Evolutionary conservation across 2,888 invertebrate genomes (phyloP).

Genomic region (Margaritifera margaritifera): DNA sequence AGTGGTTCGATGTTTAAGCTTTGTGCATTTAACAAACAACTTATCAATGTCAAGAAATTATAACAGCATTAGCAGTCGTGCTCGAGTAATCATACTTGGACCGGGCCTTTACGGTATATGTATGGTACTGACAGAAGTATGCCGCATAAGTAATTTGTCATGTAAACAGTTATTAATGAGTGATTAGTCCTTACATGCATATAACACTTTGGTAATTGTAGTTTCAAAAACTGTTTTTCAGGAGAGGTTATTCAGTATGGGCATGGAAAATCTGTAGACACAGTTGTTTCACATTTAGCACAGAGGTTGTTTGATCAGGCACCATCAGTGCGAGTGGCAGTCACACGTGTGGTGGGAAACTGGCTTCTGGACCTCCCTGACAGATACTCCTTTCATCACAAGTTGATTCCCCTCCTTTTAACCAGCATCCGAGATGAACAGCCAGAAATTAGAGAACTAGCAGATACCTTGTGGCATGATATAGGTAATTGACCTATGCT

Average conservation of each 20-base stretch:
- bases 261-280: conserved; percentile 82
- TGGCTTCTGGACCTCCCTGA: conserved; percentile 87
- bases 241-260: conserved; percentile 80
- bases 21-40: too few relatives aligned
- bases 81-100: too few relatives aligned
- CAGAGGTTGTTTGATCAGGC: conserved; percentile 90
- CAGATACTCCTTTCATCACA: conserved; percentile 91
- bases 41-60: too few relatives aligned
- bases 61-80: too few relatives aligned
- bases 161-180: too few relatives aligned
- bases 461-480: conserved; percentile 72
- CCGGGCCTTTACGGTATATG: too few relatives aligned
- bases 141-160: too few relatives aligned
- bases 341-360: conserved; percentile 83
- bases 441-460: conserved; percentile 75
- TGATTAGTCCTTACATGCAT: not conserved
- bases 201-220: not conserved
- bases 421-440: conserved; percentile 89
- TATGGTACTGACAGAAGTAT: not conserved
- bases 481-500: conserved; percentile 56
- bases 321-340: conserved; percentile 83
- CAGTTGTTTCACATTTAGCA: conserved; percentile 85
- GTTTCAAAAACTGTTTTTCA: conserved; percentile 38
- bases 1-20: too few relatives aligned
- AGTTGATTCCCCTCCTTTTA: conserved; percentile 87